Percentiles rank a stretch among this genome's conserved stretches.
Conservation (phyloP, 2,113 vertebrate species). For the Anser cygnoides region DNA sequence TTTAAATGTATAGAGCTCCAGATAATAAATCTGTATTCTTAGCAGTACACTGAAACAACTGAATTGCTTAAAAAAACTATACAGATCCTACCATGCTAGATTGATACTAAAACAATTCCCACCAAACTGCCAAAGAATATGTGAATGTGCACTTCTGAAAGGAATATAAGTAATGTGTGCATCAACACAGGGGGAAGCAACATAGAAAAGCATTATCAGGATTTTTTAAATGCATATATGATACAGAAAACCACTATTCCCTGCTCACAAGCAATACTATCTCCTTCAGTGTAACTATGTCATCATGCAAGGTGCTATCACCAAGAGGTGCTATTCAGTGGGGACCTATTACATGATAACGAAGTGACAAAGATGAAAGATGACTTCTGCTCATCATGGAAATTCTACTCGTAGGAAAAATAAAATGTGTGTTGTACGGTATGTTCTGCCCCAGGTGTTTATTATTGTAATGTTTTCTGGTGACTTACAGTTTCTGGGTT, state of each 20-base stretch:
- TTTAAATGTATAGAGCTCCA: neutral
- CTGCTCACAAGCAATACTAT: neutral
- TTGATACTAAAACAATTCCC: neutral
- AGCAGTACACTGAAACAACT: neutral
- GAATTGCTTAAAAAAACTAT: neutral
- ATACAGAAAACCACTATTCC: neutral
- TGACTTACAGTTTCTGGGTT: neutral
- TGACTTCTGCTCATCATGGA: neutral
- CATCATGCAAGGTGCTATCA: neutral
- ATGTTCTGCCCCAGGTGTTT: neutral
- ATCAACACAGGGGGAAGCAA: neutral
- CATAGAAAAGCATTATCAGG: neutral
- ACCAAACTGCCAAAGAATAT: neutral
- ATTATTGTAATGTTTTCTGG: neutral
- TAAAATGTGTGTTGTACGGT: neutral
- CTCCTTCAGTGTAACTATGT: neutral
- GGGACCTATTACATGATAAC: neutral
- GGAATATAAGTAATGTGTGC: neutral
- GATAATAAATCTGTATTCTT: neutral
- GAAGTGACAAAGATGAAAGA: neutral
- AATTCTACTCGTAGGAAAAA: neutral
- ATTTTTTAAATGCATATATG: neutral
- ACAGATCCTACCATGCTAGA: neutral
- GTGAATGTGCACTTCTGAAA: neutral
- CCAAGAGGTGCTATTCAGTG: neutral